phyloP scores from a whole-genome alignment of 1,140 invertebrate genomes.

The Sarcophaga bullata region DNA sequence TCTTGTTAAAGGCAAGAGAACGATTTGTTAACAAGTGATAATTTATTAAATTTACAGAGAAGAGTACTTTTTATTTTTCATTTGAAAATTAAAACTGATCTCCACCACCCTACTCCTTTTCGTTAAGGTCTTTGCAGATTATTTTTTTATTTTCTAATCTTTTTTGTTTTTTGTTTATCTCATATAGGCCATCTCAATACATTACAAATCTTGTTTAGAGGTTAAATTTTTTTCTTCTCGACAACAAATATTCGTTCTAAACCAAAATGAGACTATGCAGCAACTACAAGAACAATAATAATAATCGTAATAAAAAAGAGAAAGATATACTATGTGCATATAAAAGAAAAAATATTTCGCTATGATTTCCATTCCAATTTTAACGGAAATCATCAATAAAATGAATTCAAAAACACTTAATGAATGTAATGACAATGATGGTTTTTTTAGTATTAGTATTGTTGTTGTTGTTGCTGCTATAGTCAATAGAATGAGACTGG shows the following conservation, averaged over 20 bases:
- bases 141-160: no score
- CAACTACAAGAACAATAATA: neutral
- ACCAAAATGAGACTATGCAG: neutral
- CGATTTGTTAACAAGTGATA: no score
- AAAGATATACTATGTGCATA: neutral
- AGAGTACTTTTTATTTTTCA: no score
- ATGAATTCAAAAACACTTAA: constrained; percentile 11
- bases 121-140: no score
- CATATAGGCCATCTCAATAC: neutral
- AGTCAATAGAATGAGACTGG: neutral
- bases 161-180: no score
- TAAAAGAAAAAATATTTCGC: neutral
- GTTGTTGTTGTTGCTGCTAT: neutral
- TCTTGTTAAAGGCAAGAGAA: no score
- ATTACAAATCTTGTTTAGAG: constrained; percentile 1
- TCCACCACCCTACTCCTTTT: no score
- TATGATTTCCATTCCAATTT: neutral
- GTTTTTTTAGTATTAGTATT: neutral
- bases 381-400: constrained; percentile 1
- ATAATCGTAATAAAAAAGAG: neutral
- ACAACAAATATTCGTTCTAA: neutral
- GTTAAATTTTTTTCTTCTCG: constrained; percentile 13
- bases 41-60: no score
- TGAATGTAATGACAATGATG: constrained; percentile 14
- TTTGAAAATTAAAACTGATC: no score